Base-by-base conservation (phyloP, 2,113 vertebrate species). In the Colaptes auratus region DNA sequence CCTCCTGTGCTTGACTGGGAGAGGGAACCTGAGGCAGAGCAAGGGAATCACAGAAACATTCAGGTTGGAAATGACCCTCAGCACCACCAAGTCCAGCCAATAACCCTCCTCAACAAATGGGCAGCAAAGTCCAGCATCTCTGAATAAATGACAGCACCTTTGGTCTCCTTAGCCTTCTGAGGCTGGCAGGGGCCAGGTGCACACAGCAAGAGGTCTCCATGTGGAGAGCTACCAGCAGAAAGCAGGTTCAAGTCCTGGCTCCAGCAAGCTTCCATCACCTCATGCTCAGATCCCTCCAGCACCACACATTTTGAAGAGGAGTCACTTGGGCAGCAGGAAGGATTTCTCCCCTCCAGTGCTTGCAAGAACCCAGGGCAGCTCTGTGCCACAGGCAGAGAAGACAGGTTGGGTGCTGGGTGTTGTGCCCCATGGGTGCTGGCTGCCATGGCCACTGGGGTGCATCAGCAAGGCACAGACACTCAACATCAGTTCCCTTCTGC, bases 111-210 rank as follows among this genome's bases (percentile, higher is more conserved):
- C 42, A 16, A 44, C 42, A 44, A 44, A 44, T 44, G 42, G 20
- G 20, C 0, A 0, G 31, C 67, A 13, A 14, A 66, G 28, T 24
- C 15, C 61, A 33, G 23, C 31, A 36, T 23, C 63, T 72, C 71
- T 14, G 24, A 18, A 31, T 3, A 12, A 36, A 18, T 5, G 12
- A 20, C 10, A 4, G 36, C 55, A 74, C 56, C 12, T 70, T 24
- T 33, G 42, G 65, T 69, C 55, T 55, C 17, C 23, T 48, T 58
- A 48, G 25, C 6, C 25, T n/a, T 23, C 66, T 35, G 27, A 15
- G 14, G 70, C 55, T n/a, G 71, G 42, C 15, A 4, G 25, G 20
- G 30, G 4, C 20, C 1, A 3, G n/a, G 18, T 0, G 0, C 44
- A 20, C 27, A 20, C 50, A 21, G 28, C 5, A 11, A 28, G 58